Base-by-base conservation (phyloP, 2,888 invertebrate species). In the Nymphalis urticae region DNA sequence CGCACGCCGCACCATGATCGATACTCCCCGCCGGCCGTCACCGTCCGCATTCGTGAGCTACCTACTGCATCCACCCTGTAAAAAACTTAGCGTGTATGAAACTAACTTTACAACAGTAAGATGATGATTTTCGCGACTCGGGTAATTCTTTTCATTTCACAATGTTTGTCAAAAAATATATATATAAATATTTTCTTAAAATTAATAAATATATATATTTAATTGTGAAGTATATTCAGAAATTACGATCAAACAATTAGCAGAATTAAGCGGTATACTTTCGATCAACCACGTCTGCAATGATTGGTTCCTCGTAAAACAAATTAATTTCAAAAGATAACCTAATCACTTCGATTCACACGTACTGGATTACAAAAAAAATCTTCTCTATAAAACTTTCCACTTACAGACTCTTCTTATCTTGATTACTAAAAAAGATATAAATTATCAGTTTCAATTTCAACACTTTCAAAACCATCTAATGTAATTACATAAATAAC, bases 1-100 rank as follows among this genome's bases (percentile, higher is more conserved):
- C 80, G 81, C 83, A 82, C 81, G 70, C 77, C 58, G 36, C 58
- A 58, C 58, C 42, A 42, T 76, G 77, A 81, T 80, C 81, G 76
- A 80, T 79, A 81, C 80, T 74, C 74, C 75, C 76, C 75, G 76
- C 75, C 74, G 70, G 70, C 77, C 79, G 80, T n/a, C 50, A 63
- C 66, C 66, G 64, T 56, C 54, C 54, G 68, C 62, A 61, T 68
- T 64, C 54, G 56, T 60, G 32, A 60, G 48, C 66, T 53, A 66
- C 62, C 71, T 51, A 68, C 66, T 58, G 69, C 64, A 66, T 59
- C 69, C 70, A 36, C n/a, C 64, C 56, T 47, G 32, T 48, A 21
- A 24, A 32, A 19, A 47, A 56, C 36, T 21, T 47, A 32, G 48
- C 13, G 17, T 64, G 60, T 64, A 54, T 53, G 51, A 36, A 19